Base-by-base conservation (phyloP, 2,797 vertebrate species). In the Sarcoramphus papa region DNA sequence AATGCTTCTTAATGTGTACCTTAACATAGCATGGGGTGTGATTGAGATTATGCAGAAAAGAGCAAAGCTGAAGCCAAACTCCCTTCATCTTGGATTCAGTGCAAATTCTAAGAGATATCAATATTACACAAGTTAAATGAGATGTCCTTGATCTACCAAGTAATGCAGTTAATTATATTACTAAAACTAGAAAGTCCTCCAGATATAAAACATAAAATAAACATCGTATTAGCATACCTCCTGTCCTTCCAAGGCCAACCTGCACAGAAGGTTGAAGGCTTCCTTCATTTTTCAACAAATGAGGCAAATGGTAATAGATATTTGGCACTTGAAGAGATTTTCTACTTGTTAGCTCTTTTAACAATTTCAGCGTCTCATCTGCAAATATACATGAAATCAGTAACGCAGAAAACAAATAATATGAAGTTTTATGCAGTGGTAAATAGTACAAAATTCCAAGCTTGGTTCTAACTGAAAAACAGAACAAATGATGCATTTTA, bases 231-330 rank as follows among this genome's bases (percentile, higher is more conserved):
- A 96, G 50, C 97, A 97, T 98, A 99, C 99, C 99, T 99, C 99
- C 99, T 33, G 98, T 99, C 92, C 99, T 98, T 94, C 99, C 99
- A 72, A 98, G 98, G 93, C 99, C 99, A 95, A 99, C 98, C 98
- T 99, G 99, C 93, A 99, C 99, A 31, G 99, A 99, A 22, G 99
- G 99, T 60, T 99, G 99, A 97, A 99, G 98, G 97, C 99, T 99
- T 97, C 98, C 98, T 97, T 99, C 99, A 98, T 99, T 99, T 98
- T 99, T 99, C 94, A 99, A 98, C 69, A 99, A 99, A 98, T 99
- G 99, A 98, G 99, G 99, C 98, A 99, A 98, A 98, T 99, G 99
- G 98, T 99, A 99, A 98, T 99, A 99, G 98, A 99, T 99, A 98
- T 98, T 99, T 98, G 99, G 99, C 98, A 99, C 99, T 98, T 99